phyloP scores from a whole-genome alignment of 2,888 invertebrate species.

The Psylliodes chrysocephalus region DNA sequence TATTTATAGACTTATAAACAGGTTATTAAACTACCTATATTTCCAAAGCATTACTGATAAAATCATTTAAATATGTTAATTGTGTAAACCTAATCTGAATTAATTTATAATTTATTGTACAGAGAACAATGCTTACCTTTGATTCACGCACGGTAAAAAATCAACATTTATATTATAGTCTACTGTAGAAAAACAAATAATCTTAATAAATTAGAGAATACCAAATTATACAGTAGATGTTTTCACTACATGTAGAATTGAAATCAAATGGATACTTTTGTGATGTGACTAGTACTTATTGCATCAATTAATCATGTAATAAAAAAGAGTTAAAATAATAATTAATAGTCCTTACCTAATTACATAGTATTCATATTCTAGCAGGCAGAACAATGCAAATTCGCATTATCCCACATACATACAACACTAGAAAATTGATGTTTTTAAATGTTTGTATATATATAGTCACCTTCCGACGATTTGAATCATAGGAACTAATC shows the following conservation, averaged over 20 bases:
- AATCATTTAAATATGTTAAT: not conserved
- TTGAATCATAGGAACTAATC: constrained; percentile 17
- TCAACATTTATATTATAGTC: not conserved
- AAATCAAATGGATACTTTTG: too few species aligned
- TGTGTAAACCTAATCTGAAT: not conserved
- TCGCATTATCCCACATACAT: constrained; percentile 1
- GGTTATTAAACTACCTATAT: too few species aligned
- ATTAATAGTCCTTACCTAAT: constrained; percentile 45
- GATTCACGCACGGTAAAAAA: not conserved
- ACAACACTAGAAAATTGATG: not conserved
- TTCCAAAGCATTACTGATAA: not conserved
- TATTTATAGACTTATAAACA: too few species aligned
- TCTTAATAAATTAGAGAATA: not conserved
- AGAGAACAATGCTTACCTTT: constrained; percentile 7
- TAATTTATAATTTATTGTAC: not conserved
- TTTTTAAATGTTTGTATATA: constrained; percentile 2
- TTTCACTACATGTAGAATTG: not conserved
- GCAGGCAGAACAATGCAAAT: constrained; percentile 19
- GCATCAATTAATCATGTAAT: not conserved
- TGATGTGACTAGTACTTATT: not conserved
- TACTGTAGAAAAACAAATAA: not conserved
- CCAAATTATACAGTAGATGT: not conserved
- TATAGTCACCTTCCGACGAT: constrained; percentile 11
- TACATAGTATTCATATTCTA: constrained; percentile 41
- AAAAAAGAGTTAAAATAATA: not conserved